These are phyloP conservation scores for Puntigrus tetrazona DNA, from an alignment of 2,113 vertebrate species.

Conservation along the genomic window DNA sequence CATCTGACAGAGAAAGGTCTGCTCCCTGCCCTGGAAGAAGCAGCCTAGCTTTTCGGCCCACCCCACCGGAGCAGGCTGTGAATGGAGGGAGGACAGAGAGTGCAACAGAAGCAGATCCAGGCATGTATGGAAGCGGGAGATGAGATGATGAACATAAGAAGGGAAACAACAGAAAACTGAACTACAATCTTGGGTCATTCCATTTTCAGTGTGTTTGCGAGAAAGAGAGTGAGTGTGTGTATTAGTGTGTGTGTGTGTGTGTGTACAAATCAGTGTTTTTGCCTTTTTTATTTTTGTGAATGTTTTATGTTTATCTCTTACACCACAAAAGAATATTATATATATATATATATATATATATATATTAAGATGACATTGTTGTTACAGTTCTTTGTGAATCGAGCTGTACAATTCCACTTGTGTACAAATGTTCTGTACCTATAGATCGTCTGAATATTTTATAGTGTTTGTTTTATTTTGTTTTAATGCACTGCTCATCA, in stretches of 20 bases:
- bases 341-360: slow-evolving; percentile 46
- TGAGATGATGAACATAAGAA: slow-evolving; percentile 26
- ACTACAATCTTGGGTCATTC: slow-evolving; percentile 68
- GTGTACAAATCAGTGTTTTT: slow-evolving; percentile 60
- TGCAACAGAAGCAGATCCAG: slow-evolving; percentile 31
- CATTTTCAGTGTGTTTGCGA: slow-evolving; percentile 56
- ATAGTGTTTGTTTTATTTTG: slow-evolving; percentile 58
- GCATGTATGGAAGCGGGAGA: slow-evolving; percentile 44
- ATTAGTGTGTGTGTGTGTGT: slow-evolving; percentile 32
- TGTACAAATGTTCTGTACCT: slow-evolving; percentile 57
- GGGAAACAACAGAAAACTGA: slow-evolving; percentile 46
- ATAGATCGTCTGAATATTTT: slow-evolving; percentile 67
- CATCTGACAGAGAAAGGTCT: slow-evolving; percentile 89
- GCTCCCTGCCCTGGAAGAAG: slow-evolving; percentile 76
- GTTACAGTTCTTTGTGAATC: slow-evolving; percentile 41
- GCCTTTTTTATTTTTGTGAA: slow-evolving; percentile 54
- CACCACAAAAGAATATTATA: slow-evolving; percentile 49
- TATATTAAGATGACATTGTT: slow-evolving; percentile 48
- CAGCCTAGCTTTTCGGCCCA: slow-evolving; percentile 54
- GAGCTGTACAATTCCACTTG: slow-evolving; percentile 62
- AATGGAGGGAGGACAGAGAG: neutral
- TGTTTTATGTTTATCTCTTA: slow-evolving; percentile 56
- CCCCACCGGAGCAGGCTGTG: neutral
- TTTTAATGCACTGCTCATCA: slow-evolving; percentile 72
- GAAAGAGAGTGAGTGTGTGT: slow-evolving; percentile 21